Percentiles rank a stretch among this genome's conserved stretches.
Conservation (phyloP, 2,113 vertebrate species). For the Fregetta grallaria region DNA sequence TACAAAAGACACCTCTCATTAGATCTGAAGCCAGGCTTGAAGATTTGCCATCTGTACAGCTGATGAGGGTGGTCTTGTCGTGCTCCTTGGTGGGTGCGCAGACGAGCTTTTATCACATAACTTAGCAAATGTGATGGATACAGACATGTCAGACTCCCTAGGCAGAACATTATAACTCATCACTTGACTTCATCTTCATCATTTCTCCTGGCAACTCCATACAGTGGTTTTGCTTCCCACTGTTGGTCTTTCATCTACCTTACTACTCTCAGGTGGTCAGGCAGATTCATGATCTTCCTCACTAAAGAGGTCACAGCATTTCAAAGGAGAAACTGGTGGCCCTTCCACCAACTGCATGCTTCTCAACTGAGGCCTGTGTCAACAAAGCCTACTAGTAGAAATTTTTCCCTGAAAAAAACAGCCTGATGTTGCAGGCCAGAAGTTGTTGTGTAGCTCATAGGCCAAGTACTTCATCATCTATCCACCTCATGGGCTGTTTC, state of each 20-base stretch:
- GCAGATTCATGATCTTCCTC: neutral
- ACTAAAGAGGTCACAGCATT: neutral
- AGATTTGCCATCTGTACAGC: neutral
- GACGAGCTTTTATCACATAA: neutral
- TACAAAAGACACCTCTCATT: neutral
- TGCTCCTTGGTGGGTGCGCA: neutral
- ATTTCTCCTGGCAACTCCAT: neutral
- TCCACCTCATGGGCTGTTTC: neutral
- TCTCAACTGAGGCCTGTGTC: neutral
- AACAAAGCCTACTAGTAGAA: neutral
- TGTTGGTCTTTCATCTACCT: neutral
- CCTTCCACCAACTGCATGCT: neutral
- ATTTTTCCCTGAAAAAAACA: neutral
- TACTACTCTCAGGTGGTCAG: neutral
- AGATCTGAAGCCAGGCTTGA: neutral
- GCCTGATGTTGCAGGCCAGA: neutral
- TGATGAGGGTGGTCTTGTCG: neutral
- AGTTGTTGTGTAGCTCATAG: neutral
- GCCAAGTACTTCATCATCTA: neutral
- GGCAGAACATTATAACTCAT: neutral
- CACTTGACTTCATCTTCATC: neutral
- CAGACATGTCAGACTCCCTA: neutral
- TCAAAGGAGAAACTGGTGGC: neutral
- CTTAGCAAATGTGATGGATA: neutral
- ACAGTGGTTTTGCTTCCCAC: neutral